A percentile compares a stretch with the other conserved stretches of the same genome.
Conservation (phyloP, 2,113 vertebrate species). For the Ifrita kowaldi region DNA sequence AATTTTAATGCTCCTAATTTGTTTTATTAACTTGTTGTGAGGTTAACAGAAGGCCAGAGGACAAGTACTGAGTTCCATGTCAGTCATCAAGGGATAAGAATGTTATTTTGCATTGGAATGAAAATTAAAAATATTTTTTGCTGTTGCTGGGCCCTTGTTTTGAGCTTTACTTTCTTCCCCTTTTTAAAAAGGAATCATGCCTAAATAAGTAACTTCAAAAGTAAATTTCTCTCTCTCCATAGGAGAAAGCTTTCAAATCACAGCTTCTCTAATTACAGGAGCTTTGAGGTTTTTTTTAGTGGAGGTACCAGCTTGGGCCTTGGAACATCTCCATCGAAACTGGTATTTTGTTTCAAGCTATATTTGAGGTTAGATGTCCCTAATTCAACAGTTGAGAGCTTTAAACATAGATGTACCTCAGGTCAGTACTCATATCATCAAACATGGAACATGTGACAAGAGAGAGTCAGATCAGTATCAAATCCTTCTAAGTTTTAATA, state of each 20-base stretch:
- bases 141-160: background rate
- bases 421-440: background rate
- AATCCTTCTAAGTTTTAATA: background rate
- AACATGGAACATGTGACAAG: background rate
- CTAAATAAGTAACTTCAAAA: background rate
- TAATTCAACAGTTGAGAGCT: background rate
- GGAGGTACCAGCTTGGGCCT: background rate
- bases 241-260: background rate
- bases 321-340: rapidly evolving
- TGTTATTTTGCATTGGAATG: background rate
- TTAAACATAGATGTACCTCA: background rate
- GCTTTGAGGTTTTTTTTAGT: background rate
- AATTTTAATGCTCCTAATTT: background rate
- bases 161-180: background rate
- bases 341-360: background rate
- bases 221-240: background rate
- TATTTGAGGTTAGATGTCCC: background rate
- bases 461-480: background rate
- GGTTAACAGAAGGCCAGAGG: background rate
- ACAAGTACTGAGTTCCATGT: background rate
- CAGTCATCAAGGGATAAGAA: background rate
- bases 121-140: background rate
- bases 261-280: background rate
- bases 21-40: background rate
- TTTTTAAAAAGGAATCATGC: background rate